Conservation (phyloP, 2,888 invertebrate genomes). For the Linnaemya vulpina region DNA sequence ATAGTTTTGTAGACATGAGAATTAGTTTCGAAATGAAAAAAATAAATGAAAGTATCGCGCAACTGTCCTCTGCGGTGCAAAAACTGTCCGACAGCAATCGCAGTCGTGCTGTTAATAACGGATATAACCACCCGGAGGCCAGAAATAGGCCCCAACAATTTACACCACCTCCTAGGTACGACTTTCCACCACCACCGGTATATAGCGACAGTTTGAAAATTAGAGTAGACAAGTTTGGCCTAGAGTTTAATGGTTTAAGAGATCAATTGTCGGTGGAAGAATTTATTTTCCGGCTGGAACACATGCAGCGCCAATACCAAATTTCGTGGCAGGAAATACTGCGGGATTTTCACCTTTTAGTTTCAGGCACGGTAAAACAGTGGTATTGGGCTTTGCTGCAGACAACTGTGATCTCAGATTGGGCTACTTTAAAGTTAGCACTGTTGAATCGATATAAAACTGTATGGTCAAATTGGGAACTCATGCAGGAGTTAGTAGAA, state of each 20-base stretch:
- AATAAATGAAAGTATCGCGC: background rate
- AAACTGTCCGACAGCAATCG: background rate
- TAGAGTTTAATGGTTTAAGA: background rate
- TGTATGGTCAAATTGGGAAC: too few relatives aligned
- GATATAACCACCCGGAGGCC: too few relatives aligned
- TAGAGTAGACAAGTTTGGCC: conserved; percentile 28
- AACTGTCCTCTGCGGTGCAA: background rate
- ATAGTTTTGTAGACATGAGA: background rate
- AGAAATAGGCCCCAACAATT: background rate
- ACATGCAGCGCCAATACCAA: conserved; percentile 7
- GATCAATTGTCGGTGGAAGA: background rate
- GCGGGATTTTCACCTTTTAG: too few relatives aligned
- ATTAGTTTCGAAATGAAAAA: background rate
- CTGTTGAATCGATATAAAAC: too few relatives aligned
- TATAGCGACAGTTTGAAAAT: conserved; percentile 1
- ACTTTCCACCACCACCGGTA: background rate
- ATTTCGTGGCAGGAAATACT: background rate
- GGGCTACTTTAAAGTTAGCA: too few relatives aligned
- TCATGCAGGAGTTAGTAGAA: too few relatives aligned
- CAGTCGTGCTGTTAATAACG: background rate
- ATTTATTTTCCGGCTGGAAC: background rate
- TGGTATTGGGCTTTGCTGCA: too few relatives aligned
- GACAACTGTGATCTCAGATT: too few relatives aligned
- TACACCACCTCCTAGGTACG: background rate
- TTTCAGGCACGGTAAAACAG: too few relatives aligned